These are phyloP conservation scores for Cossypha caffra DNA, from an alignment of 2,797 vertebrate genomes.

Conservation along the genomic window DNA sequence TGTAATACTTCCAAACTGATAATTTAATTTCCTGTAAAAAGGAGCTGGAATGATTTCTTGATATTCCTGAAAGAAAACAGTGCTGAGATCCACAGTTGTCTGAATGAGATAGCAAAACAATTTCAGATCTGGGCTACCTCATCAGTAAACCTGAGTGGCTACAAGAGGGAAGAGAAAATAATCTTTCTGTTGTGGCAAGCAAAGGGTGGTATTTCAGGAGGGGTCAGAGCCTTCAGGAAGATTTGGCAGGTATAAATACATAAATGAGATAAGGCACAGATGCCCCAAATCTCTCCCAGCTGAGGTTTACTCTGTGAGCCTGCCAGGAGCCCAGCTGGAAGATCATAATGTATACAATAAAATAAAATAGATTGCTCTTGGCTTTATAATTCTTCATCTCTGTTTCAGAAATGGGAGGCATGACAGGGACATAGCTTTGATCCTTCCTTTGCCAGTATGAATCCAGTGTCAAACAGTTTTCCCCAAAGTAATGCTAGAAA, in stretches of 20 bases:
- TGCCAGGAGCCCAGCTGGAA: constrained; percentile 38
- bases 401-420: background rate
- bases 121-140: background rate
- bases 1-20: background rate
- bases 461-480: background rate
- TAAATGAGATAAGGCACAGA: background rate
- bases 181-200: background rate
- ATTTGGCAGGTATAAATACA: background rate
- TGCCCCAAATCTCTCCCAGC: background rate
- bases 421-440: background rate
- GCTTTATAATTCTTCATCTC: background rate
- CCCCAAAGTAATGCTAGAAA: background rate
- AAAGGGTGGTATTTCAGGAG: background rate
- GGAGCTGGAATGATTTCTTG: background rate
- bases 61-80: background rate
- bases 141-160: background rate
- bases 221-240: background rate
- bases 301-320: constrained; percentile 7
- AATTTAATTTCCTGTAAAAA: background rate
- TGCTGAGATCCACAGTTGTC: background rate
- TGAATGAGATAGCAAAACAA: background rate
- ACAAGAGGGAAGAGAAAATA: background rate
- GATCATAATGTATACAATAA: background rate
- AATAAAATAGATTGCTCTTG: constrained; percentile 8
- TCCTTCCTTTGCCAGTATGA: background rate